phyloP scores from a whole-genome alignment of 2,888 invertebrate genomes.

The Tyria jacobaeae region DNA sequence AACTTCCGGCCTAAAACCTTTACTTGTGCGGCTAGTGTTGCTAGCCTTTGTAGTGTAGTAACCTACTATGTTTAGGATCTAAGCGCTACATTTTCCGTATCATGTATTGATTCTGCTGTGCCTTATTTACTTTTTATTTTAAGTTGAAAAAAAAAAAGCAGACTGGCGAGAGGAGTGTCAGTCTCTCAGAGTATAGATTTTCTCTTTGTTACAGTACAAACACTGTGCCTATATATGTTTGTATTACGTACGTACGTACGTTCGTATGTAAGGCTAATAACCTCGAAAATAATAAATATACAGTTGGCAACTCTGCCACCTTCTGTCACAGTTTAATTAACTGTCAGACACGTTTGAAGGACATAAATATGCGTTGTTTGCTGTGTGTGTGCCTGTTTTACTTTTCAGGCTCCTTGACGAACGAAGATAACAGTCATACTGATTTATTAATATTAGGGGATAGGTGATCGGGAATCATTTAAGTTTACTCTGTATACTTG shows the following conservation, averaged over 20 bases:
- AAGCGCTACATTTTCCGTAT: not conserved
- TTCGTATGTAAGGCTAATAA: not conserved
- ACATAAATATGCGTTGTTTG: conserved; percentile 3
- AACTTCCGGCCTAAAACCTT: conserved; percentile 28
- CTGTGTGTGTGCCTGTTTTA: not conserved
- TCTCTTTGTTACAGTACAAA: too few relatives aligned
- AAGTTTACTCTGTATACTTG: too few relatives aligned
- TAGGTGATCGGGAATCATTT: not conserved
- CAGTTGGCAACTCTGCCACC: conserved; percentile 3
- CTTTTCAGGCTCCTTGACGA: not conserved
- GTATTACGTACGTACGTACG: too few relatives aligned
- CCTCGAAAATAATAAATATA: not conserved
- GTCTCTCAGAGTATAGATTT: not conserved
- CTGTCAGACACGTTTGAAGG: conserved; percentile 16
- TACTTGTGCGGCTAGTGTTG: conserved; percentile 11
- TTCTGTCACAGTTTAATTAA: conserved; percentile 47
- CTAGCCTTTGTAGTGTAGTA: not conserved
- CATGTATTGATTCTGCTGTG: not conserved
- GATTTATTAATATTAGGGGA: not conserved
- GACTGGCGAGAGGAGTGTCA: too few relatives aligned
- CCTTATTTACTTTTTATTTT: not conserved
- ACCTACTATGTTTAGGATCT: not conserved
- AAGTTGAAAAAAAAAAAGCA: not conserved
- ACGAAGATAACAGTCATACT: not conserved
- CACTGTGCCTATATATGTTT: too few relatives aligned